A percentile compares a stretch with the other conserved stretches of the same genome.
phyloP scores from a whole-genome alignment of 2,888 invertebrate genomes.

The Amphiduros pacificus region DNA sequence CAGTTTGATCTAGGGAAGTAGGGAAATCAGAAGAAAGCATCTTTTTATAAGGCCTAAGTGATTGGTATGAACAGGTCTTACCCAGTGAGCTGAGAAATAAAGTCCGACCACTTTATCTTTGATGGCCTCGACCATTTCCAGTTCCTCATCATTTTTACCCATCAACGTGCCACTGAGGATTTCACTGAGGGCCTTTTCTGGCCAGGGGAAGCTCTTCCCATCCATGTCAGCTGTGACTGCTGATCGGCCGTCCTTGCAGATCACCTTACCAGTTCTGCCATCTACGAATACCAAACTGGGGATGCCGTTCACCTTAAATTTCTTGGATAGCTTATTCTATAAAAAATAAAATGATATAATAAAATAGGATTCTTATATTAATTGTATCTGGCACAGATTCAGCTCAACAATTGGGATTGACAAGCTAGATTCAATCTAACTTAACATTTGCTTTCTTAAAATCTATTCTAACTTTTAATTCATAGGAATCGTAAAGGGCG shows the following conservation, averaged over 20 bases:
- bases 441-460: too few species aligned
- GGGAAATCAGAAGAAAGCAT: too few species aligned
- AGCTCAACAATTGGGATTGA: too few species aligned
- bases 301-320: conserved; percentile 77
- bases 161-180: conserved; percentile 28
- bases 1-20: background rate
- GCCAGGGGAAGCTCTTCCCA: conserved; percentile 76
- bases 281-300: conserved; percentile 76
- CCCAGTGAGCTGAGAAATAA: conserved; percentile 90
- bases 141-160: conserved; percentile 4
- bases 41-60: background rate
- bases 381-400: too few species aligned
- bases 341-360: too few species aligned
- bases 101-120: conserved; percentile 72
- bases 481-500: too few species aligned
- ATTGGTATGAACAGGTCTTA: conserved; percentile 60
- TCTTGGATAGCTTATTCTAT: conserved; percentile 74
- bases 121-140: conserved; percentile 27
- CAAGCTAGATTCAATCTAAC: too few species aligned
- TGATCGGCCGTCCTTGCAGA: conserved; percentile 69
- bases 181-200: conserved; percentile 69
- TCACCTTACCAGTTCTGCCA: conserved; percentile 69
- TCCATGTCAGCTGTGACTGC: conserved; percentile 71
- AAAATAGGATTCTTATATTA: too few species aligned
- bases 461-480: too few species aligned